These are phyloP conservation scores for Polymixis flavicincta DNA, from an alignment of 2,888 invertebrate genomes.

Conservation along the genomic window DNA sequence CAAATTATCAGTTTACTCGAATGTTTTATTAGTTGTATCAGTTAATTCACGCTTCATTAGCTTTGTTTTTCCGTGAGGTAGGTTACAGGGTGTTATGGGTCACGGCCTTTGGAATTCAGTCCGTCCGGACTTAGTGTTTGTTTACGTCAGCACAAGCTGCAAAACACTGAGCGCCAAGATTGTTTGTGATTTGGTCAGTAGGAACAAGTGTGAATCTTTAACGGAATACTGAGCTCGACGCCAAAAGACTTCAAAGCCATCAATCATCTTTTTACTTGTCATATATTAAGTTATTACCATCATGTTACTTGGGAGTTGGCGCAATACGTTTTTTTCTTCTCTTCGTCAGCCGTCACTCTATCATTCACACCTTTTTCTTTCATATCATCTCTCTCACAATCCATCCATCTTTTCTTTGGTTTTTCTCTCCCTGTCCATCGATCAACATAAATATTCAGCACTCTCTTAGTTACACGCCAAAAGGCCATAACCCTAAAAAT, in stretches of 20 bases:
- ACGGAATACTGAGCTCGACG: background rate
- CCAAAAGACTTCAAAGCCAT: background rate
- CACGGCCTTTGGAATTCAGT: background rate
- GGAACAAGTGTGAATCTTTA: background rate
- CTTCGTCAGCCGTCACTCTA: background rate
- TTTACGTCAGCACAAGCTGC: background rate
- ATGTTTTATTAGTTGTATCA: no score
- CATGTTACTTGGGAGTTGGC: background rate
- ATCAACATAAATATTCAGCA: background rate
- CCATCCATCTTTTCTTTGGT: background rate
- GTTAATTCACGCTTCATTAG: constrained; percentile 26
- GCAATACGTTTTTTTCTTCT: background rate
- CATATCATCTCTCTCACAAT: background rate
- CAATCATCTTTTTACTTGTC: background rate
- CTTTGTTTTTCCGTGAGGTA: constrained; percentile 18
- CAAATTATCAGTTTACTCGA: constrained; percentile 18
- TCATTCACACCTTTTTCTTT: background rate
- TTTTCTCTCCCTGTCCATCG: background rate
- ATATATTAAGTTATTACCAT: no score
- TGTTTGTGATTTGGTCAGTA: background rate
- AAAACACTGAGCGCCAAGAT: background rate
- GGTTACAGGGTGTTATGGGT: background rate
- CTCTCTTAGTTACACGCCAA: background rate
- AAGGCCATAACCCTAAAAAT: background rate
- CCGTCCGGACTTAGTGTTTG: background rate